These are phyloP conservation scores for Otolemur garnettii DNA, from an alignment of 2,113 vertebrate genomes.

Conservation along the genomic window DNA sequence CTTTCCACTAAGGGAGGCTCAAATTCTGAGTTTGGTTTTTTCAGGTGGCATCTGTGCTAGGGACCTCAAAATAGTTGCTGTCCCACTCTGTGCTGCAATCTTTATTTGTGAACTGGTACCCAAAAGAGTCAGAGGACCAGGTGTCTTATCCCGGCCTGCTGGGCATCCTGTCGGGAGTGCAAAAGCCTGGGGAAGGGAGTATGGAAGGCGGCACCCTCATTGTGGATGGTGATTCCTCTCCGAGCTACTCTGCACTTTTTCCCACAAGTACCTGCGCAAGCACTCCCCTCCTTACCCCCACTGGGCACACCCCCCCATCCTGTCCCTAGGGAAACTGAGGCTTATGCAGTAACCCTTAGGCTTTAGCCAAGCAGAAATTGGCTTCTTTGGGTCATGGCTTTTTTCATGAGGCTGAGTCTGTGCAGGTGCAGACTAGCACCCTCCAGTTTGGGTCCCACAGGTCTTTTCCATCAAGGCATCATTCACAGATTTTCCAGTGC, in stretches of 20 bases:
- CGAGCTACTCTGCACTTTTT: background rate
- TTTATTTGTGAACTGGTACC: background rate
- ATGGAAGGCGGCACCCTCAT: background rate
- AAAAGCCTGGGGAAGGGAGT: background rate
- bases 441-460: background rate
- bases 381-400: background rate
- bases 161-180: background rate
- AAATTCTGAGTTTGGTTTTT: background rate
- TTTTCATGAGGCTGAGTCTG: background rate
- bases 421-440: background rate
- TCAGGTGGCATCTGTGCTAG: background rate
- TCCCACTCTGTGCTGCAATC: background rate
- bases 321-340: background rate
- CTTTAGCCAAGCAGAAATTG: background rate
- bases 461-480: background rate
- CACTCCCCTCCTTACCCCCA: background rate
- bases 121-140: background rate
- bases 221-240: too few relatives aligned
- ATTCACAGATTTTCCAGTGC: background rate
- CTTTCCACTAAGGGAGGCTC: background rate
- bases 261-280: background rate
- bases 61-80: background rate
- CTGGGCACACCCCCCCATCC: too few relatives aligned
- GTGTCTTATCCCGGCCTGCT: background rate
- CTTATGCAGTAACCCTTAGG: rapidly evolving